A percentile compares a stretch with the other conserved stretches of the same genome.
These are phyloP conservation scores for Habropoda laboriosa DNA, from an alignment of 1,140 invertebrate species.

Conservation along the genomic window DNA sequence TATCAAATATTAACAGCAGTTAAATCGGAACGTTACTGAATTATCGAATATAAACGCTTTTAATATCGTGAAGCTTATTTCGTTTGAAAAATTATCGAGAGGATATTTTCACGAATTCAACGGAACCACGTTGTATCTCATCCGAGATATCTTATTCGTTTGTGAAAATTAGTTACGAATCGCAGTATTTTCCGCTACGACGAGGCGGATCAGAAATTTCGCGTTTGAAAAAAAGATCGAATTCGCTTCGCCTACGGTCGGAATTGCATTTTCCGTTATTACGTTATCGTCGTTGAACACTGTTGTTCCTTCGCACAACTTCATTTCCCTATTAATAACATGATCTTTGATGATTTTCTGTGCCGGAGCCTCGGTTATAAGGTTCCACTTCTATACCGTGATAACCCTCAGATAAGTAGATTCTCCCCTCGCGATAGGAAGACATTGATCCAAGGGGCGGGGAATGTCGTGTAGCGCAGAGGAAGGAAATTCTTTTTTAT, in stretches of 20 bases:
- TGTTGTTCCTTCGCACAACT: background rate
- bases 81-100: too few species aligned
- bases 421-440: background rate
- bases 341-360: constrained; percentile 26
- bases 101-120: too few species aligned
- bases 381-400: background rate
- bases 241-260: background rate
- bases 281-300: background rate
- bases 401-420: constrained; percentile 21
- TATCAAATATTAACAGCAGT: too few species aligned
- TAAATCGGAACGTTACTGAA: too few species aligned
- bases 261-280: constrained; percentile 4
- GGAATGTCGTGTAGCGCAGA: background rate
- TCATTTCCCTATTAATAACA: constrained; percentile 8
- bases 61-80: too few species aligned
- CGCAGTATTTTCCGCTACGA: background rate
- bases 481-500: background rate
- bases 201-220: background rate
- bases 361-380: background rate
- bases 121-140: too few species aligned
- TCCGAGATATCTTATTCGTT: too few species aligned
- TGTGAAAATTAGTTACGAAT: background rate
- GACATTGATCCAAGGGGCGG: constrained; percentile 23
- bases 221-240: background rate
- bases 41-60: too few species aligned